Evolutionary conservation across 2,797 vertebrate species (phyloP).

Genomic region (Dromococcyx pavoninus): DNA sequence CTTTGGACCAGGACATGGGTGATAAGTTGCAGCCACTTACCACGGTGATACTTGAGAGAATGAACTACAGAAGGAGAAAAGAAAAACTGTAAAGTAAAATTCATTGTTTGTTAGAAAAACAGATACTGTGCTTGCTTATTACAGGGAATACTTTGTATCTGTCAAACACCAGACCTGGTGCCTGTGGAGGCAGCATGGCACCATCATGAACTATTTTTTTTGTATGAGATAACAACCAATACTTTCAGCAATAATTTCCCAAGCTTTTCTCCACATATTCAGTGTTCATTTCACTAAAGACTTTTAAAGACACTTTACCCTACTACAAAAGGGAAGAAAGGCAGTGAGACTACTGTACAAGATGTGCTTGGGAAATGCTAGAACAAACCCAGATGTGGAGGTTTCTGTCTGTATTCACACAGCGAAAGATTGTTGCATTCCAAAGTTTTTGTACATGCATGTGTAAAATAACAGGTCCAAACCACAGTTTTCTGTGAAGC

Average conservation of each 20-base stretch:
- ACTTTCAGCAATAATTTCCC: neutral
- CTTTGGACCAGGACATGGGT: neutral
- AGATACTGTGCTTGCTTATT: neutral
- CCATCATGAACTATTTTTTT: neutral
- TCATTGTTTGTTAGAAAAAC: neutral
- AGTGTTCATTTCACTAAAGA: neutral
- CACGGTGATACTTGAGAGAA: neutral
- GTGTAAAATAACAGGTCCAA: neutral
- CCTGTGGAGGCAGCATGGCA: neutral
- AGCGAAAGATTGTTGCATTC: neutral
- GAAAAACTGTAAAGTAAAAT: neutral
- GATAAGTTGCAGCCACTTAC: accelerated
- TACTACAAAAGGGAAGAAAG: neutral
- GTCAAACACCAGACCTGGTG: neutral
- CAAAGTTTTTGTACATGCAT: accelerated
- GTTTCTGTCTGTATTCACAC: neutral
- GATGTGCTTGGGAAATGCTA: neutral
- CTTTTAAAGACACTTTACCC: neutral
- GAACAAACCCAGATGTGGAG: neutral
- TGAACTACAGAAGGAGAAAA: neutral
- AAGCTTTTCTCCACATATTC: neutral
- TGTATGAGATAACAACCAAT: neutral
- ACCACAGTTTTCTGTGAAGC: neutral
- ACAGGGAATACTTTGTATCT: neutral
- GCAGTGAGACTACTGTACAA: accelerated